A percentile compares a stretch with the other conserved stretches of the same genome.
phyloP scores from a whole-genome alignment of 2,888 invertebrate species.

The Osedax frankpressi region DNA sequence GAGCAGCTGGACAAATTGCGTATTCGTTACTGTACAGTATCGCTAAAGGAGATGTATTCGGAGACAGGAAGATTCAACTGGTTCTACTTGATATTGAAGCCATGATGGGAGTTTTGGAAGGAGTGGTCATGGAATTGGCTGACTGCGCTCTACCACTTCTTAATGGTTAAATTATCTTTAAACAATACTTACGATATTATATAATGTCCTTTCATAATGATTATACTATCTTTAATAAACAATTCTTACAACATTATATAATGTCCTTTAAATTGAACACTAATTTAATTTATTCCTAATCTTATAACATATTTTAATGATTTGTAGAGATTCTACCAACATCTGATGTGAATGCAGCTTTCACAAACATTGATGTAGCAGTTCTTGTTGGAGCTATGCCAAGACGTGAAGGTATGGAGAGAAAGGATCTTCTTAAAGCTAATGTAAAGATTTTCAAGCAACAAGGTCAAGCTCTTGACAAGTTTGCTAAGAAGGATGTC shows the following conservation, averaged over 20 bases:
- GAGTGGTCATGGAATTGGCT: conserved; percentile 90
- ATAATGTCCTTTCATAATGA: no score
- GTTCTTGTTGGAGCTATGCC: conserved; percentile 98
- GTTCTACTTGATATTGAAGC: conserved; percentile 79
- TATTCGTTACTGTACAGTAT: conserved; percentile 88
- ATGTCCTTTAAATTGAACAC: no score
- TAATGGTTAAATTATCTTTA: conserved; percentile 50
- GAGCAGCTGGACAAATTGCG: conserved; percentile 97
- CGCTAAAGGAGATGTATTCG: conserved; percentile 89
- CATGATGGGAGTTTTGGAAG: conserved; percentile 90
- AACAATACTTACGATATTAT: no score
- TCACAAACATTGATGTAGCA: conserved; percentile 85
- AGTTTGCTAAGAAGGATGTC: conserved; percentile 75
- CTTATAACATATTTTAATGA: background rate
- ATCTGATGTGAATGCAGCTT: conserved; percentile 75
- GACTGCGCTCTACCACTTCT: conserved; percentile 88
- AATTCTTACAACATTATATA: no score
- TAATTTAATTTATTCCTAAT: no score
- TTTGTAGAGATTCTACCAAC: conserved; percentile 64
- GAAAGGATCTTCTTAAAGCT: conserved; percentile 88
- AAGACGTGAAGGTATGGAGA: conserved; percentile 90
- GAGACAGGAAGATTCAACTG: conserved; percentile 57
- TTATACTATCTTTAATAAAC: no score
- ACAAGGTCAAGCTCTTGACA: conserved; percentile 83
- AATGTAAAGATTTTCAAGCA: conserved; percentile 96